phyloP scores from a whole-genome alignment of 2,113 vertebrate species.

The Macaca fascicularis region DNA sequence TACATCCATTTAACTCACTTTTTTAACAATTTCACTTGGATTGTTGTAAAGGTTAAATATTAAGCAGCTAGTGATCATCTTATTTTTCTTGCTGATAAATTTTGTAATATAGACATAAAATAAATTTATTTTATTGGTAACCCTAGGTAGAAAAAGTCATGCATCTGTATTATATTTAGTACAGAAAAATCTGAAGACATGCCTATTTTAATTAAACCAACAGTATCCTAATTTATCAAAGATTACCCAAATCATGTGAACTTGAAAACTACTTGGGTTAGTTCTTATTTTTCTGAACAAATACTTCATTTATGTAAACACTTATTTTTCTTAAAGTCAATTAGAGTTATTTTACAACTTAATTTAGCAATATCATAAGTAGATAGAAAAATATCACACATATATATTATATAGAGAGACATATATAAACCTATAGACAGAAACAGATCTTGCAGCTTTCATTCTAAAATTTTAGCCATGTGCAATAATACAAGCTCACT shows the following conservation, averaged over 20 bases:
- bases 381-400: not conserved
- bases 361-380: not conserved
- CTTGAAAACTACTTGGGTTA: not conserved
- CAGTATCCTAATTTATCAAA: not conserved
- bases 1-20: not conserved
- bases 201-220: not conserved
- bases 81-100: not conserved
- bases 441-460: not conserved
- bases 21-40: not conserved
- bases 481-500: not conserved
- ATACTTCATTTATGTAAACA: not conserved
- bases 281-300: not conserved
- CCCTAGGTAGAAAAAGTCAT: not conserved
- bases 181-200: not conserved
- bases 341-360: not conserved
- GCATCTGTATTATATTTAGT: not conserved
- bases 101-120: not conserved
- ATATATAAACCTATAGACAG: not conserved
- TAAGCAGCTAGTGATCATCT: not conserved
- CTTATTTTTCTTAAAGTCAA: not conserved
- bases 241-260: not conserved
- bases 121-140: not conserved
- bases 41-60: not conserved
- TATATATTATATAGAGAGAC: not conserved
- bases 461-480: not conserved